These are phyloP conservation scores for Corydoras sp. DNA, from an alignment of 2,113 vertebrate genomes.

Conservation along the genomic window DNA sequence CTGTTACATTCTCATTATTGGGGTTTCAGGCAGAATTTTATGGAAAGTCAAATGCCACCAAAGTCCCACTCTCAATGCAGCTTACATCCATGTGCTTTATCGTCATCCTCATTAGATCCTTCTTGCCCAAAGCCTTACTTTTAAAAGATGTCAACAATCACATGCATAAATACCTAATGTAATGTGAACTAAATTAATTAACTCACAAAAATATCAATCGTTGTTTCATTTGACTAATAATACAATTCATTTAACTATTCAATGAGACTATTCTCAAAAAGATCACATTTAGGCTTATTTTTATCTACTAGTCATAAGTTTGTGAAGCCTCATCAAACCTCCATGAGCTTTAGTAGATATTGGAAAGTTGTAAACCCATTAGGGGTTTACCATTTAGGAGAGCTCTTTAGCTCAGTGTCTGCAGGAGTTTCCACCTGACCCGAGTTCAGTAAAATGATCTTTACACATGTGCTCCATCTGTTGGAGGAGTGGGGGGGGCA, in stretches of 20 bases:
- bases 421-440: slow-evolving; percentile 38
- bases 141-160: slow-evolving; percentile 23
- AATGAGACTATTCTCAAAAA: not conserved
- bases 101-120: slow-evolving; percentile 38
- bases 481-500: not conserved
- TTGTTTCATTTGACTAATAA: not conserved
- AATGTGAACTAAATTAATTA: too few species aligned
- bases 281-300: slow-evolving; percentile 1
- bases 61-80: slow-evolving; percentile 31
- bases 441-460: slow-evolving; percentile 33
- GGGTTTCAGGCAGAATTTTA: slow-evolving; percentile 40
- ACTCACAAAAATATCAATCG: slow-evolving; percentile 11
- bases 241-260: too few species aligned
- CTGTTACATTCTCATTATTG: slow-evolving; percentile 30
- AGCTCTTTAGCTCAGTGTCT: slow-evolving; percentile 13
- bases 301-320: not conserved
- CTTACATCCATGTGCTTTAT: slow-evolving; percentile 37
- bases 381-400: slow-evolving; percentile 19
- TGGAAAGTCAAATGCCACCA: slow-evolving; percentile 40
- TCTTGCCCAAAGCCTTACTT: slow-evolving; percentile 28
- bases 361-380: slow-evolving; percentile 1
- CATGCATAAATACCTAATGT: not conserved
- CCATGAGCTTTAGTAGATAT: not conserved
- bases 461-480: slow-evolving; percentile 39
- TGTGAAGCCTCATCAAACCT: too few species aligned